A percentile compares a stretch with the other conserved stretches of the same genome.
These are phyloP conservation scores for Coccyzus lansbergi DNA, from an alignment of 2,797 vertebrate species.

Conservation along the genomic window DNA sequence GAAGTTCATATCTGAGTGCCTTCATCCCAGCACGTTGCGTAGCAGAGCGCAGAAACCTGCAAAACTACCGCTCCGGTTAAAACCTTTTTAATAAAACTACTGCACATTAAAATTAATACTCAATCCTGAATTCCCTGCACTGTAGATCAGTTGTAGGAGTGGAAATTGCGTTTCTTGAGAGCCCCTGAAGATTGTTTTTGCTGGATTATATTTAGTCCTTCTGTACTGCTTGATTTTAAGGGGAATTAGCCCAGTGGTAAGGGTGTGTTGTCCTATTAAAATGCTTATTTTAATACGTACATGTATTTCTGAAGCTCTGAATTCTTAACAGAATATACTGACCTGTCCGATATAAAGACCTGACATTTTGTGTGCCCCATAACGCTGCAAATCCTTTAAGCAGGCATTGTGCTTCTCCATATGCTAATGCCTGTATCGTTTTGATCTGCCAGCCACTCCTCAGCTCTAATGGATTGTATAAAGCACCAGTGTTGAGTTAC, in stretches of 20 bases:
- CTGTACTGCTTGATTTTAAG: background rate
- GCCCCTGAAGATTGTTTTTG: background rate
- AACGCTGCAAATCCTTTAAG: background rate
- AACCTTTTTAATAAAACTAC: background rate
- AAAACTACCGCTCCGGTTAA: background rate
- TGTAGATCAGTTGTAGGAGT: background rate
- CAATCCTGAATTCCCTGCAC: background rate
- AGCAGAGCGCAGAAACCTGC: background rate
- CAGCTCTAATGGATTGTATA: constrained; percentile 36
- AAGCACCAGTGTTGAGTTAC: constrained; percentile 51
- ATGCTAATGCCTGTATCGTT: constrained; percentile 7
- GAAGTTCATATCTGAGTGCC: background rate
- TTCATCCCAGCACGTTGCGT: background rate
- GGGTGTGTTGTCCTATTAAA: background rate
- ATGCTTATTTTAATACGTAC: background rate
- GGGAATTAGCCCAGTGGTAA: background rate
- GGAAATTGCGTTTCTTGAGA: background rate
- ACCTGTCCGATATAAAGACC: background rate
- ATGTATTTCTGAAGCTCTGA: background rate
- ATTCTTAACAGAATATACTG: background rate
- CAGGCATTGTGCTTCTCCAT: background rate
- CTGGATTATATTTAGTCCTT: background rate
- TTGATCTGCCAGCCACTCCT: constrained; percentile 35
- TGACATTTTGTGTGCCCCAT: constrained; percentile 23
- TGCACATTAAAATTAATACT: background rate